Conservation (phyloP, 2,113 vertebrate genomes). For the Anhinga rufa region DNA sequence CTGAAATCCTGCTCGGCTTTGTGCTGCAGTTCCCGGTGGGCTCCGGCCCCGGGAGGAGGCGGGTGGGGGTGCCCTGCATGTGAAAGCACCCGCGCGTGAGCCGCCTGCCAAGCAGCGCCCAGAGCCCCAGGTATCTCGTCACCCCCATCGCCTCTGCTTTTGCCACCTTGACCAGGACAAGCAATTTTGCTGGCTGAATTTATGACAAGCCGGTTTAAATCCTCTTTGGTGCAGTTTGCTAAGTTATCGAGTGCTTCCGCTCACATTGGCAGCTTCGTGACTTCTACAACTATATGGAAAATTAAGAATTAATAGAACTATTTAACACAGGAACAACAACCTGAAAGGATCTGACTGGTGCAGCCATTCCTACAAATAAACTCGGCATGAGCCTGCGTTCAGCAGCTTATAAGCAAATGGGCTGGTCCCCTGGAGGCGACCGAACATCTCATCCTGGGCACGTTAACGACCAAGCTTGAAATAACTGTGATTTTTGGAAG, state of each 20-base stretch:
- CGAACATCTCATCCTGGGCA: background rate
- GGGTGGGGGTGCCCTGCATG: background rate
- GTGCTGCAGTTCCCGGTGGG: background rate
- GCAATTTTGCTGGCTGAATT: rapidly evolving
- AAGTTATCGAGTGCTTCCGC: background rate
- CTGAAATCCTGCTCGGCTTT: background rate
- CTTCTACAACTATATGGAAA: background rate
- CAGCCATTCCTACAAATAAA: background rate
- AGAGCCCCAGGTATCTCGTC: background rate
- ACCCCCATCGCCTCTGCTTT: rapidly evolving
- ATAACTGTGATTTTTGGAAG: background rate
- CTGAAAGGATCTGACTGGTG: background rate
- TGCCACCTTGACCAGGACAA: background rate
- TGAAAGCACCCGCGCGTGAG: background rate
- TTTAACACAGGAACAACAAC: background rate
- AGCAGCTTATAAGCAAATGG: background rate
- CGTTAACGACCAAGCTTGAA: background rate
- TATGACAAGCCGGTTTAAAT: background rate
- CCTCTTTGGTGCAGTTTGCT: background rate
- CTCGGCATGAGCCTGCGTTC: background rate
- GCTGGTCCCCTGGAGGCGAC: background rate
- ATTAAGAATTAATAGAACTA: background rate
- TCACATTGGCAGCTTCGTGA: background rate
- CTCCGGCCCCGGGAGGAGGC: rapidly evolving
- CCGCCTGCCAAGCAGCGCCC: background rate